Evolutionary conservation across 2,888 invertebrate genomes (phyloP).

Genomic region (Drosophila fungiperda): DNA sequence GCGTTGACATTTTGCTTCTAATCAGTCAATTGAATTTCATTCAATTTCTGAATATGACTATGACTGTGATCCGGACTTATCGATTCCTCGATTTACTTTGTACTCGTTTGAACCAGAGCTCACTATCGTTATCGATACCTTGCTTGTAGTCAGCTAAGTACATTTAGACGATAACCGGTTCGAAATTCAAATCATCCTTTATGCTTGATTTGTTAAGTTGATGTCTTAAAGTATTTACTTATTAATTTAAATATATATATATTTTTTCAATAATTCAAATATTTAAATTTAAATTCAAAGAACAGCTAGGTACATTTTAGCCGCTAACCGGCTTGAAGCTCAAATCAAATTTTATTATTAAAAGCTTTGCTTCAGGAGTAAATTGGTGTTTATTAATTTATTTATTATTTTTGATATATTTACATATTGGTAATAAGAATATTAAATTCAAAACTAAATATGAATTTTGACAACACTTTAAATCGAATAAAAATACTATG

Average conservation of each 20-base stretch:
- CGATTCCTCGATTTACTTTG: neutral
- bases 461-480: neutral
- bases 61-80: constrained; percentile 6
- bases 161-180: neutral
- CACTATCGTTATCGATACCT: constrained; percentile 12
- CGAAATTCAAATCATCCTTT: neutral
- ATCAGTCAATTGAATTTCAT: constrained; percentile 32
- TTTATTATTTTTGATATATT: neutral
- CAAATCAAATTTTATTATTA: neutral
- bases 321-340: neutral
- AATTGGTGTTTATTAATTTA: neutral
- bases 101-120: constrained; percentile 2
- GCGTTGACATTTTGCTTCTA: constrained; percentile 33
- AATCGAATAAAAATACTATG: neutral
- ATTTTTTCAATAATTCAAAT: neutral
- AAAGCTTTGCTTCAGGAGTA: neutral
- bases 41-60: constrained; percentile 4
- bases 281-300: neutral
- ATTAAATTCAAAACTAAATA: neutral
- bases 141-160: neutral
- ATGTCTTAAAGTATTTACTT: neutral
- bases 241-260: neutral
- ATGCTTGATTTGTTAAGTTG: neutral
- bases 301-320: neutral
- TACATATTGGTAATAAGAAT: neutral